Base-by-base conservation (phyloP, 2,888 invertebrate species). In the Pherbina coryleti region DNA sequence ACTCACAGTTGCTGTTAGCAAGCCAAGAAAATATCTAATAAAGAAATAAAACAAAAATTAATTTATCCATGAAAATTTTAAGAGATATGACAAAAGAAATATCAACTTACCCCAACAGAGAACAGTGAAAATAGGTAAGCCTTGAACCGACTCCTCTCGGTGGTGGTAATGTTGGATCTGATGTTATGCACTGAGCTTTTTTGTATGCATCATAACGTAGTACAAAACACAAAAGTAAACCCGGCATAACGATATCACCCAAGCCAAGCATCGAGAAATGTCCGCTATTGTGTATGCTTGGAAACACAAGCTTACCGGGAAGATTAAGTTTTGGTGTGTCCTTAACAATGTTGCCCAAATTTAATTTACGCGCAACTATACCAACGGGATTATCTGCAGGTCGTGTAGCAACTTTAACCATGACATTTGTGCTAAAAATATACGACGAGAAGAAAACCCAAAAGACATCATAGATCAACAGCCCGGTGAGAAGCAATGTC, bases 371-470 rank as follows among this genome's bases (percentile, higher is more conserved):
- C 70, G 98, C 98, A 81, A 98, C 96, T 84, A 98, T 92, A 84
- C 97, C 97, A 88, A 98, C 96, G 0, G 97, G 97, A 91, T 97
- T 97, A 87, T 97, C 97, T 14, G 97, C 96, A 51, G 96, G 96
- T 86, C 96, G 91, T 76, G 94, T 95, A 77, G 95, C 94, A 82
- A 94, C 95, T 91, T 98, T 98, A 82, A 98, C 98, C 98, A 98
- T 98, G 83, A 98, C 98, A 88, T 98, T 98, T 86, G 98, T 96
- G 91, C 97, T 98, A 92, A 98, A 98, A 88, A 98, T 97, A 90
- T 98, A 98, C 0, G 98, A 98, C 3, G 98, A 98, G 91, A 98
- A 98, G 91, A 98, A 98, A 73, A 98, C 98, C 98, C 98, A 98
- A 91, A 98, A 98, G 57, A 98, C 98, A 90, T 98, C 98, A 90